phyloP scores from a whole-genome alignment of 2,888 invertebrate genomes.

The Diabrotica balteata region DNA sequence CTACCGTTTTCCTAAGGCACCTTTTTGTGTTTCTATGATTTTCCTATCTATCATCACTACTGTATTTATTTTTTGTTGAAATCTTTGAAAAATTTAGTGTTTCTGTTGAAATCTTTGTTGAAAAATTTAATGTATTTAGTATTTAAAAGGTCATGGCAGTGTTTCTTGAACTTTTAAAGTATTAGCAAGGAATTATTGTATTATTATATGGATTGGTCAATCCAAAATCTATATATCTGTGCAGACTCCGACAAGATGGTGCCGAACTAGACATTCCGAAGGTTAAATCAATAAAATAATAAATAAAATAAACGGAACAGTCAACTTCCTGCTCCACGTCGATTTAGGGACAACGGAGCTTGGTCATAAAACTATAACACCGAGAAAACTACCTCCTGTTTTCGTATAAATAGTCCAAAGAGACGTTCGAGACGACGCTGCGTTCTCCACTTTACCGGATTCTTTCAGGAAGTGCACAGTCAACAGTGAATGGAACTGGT shows the following conservation, averaged over 20 bases:
- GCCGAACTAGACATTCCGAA: neutral
- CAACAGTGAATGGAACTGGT: conserved; percentile 16
- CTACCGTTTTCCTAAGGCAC: no score
- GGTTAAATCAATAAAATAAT: neutral
- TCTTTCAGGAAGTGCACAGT: conserved; percentile 15
- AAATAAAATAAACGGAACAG: neutral
- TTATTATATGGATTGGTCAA: neutral
- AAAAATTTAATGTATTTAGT: no score
- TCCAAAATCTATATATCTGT: neutral
- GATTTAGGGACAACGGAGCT: no score
- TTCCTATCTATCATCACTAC: no score
- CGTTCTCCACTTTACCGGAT: conserved; percentile 1
- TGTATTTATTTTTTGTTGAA: no score
- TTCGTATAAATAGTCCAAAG: neutral
- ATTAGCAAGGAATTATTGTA: neutral
- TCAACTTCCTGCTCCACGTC: neutral
- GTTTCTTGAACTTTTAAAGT: neutral
- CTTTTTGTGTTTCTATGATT: no score
- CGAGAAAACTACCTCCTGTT: neutral
- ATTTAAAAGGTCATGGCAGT: no score
- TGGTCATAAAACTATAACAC: neutral
- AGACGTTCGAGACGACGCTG: conserved; percentile 9
- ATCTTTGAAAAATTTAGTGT: no score
- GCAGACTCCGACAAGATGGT: no score
- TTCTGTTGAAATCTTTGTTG: no score